These are phyloP conservation scores for Romanogobio albipinnatus DNA, from an alignment of 2,113 vertebrate genomes.

Conservation along the genomic window DNA sequence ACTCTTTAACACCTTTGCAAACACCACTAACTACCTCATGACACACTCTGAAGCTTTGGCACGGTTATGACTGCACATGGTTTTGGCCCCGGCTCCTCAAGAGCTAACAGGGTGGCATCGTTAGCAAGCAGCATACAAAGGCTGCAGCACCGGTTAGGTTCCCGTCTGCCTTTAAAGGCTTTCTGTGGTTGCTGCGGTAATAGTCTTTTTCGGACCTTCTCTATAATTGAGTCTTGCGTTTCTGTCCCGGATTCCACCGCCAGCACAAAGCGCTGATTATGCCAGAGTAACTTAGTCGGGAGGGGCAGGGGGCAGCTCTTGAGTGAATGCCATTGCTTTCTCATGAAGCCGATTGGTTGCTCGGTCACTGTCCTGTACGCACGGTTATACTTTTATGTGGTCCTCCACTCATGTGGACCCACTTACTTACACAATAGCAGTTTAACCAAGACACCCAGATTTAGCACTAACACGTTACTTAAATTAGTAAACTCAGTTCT, in stretches of 20 bases:
- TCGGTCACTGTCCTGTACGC: constrained; percentile 47
- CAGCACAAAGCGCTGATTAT: constrained; percentile 81
- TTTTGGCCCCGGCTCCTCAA: constrained; percentile 39
- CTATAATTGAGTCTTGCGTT: constrained; percentile 72
- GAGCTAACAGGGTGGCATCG: constrained; percentile 17
- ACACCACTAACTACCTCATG: background rate
- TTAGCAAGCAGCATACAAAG: background rate
- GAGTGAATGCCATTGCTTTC: constrained; percentile 74
- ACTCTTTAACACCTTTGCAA: background rate
- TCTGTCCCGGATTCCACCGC: constrained; percentile 71
- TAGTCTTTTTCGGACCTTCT: constrained; percentile 61
- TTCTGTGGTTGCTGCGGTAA: constrained; percentile 71
- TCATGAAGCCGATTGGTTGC: constrained; percentile 68
- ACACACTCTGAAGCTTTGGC: constrained; percentile 30
- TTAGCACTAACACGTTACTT: background rate
- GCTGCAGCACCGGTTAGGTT: constrained; percentile 52
- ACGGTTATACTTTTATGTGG: constrained; percentile 47
- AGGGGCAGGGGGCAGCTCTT: constrained; percentile 54
- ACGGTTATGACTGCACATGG: background rate
- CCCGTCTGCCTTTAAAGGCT: constrained; percentile 67
- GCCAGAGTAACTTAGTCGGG: constrained; percentile 59
- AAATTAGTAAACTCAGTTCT: constrained; percentile 13
- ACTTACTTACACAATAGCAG: constrained; percentile 19
- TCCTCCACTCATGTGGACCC: constrained; percentile 49
- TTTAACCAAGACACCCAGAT: background rate